A percentile compares a stretch with the other conserved stretches of the same genome.
Conservation (phyloP, 2,113 vertebrate genomes). For the Rhinogobius similis region DNA sequence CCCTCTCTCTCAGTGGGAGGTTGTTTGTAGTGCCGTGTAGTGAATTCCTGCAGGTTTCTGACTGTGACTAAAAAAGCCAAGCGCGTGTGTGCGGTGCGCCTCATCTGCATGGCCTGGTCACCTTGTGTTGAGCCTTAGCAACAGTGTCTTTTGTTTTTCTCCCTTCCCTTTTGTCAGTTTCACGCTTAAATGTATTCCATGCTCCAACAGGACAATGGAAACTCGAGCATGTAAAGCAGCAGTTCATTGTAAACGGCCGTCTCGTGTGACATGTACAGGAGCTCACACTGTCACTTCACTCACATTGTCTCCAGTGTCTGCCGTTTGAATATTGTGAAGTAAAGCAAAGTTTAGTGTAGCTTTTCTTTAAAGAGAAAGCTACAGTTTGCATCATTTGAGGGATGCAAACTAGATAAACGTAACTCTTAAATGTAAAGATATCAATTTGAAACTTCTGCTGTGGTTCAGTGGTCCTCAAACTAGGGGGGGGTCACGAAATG, state of each 20-base stretch:
- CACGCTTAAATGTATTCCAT: neutral
- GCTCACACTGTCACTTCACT: neutral
- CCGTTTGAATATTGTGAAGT: too few relatives aligned
- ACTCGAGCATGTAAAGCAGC: neutral
- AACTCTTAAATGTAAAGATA: too few relatives aligned
- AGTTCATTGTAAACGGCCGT: neutral
- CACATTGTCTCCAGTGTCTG: too few relatives aligned
- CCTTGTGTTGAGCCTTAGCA: slow-evolving; percentile 35
- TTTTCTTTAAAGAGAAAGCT: too few relatives aligned
- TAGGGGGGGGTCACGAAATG: too few relatives aligned
- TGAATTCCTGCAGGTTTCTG: slow-evolving; percentile 48
- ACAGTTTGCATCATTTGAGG: too few relatives aligned
- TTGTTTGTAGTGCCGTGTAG: slow-evolving; percentile 61
- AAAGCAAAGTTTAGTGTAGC: too few relatives aligned
- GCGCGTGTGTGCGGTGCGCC: slow-evolving; percentile 19
- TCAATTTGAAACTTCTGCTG: too few relatives aligned
- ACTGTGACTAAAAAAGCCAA: slow-evolving; percentile 40
- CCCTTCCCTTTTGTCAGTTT: neutral
- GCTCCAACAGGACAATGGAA: neutral
- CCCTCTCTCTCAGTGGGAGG: slow-evolving; percentile 29
- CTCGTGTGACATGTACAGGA: neutral
- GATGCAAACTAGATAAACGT: too few relatives aligned
- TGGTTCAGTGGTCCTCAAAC: too few relatives aligned
- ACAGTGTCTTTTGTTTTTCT: neutral
- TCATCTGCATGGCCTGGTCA: slow-evolving; percentile 65